phyloP scores from a whole-genome alignment of 2,113 vertebrate species.

The Oreotrochilus melanogaster region DNA sequence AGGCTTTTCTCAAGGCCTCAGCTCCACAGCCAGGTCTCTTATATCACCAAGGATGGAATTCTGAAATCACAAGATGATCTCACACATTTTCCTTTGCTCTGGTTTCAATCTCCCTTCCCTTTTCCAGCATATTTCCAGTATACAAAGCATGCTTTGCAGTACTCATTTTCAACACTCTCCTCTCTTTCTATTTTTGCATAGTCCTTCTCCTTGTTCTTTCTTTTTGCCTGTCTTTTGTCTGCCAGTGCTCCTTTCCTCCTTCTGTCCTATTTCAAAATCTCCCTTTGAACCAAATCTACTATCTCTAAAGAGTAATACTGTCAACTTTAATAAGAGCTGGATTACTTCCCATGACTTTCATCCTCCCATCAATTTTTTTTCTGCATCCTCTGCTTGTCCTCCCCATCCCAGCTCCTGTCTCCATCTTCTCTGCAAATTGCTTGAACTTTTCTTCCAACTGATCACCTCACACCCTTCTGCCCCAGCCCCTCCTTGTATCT shows the following conservation, averaged over 20 bases:
- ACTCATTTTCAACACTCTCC: neutral
- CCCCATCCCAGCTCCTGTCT: neutral
- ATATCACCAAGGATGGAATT: neutral
- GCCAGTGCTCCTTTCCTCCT: neutral
- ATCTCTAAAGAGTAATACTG: neutral
- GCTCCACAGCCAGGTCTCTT: neutral
- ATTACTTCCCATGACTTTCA: neutral
- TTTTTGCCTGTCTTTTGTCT: neutral
- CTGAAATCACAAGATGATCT: slow-evolving; percentile 3
- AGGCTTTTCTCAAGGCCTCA: neutral
- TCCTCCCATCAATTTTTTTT: neutral
- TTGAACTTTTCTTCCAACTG: neutral
- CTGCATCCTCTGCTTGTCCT: neutral
- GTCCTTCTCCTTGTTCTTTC: neutral
- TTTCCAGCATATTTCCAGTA: neutral
- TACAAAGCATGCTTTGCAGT: neutral
- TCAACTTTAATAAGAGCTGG: neutral
- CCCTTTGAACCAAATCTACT: neutral
- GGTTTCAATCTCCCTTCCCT: neutral
- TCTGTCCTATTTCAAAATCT: slow-evolving; percentile 37
- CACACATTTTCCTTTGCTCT: slow-evolving; percentile 5
- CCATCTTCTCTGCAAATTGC: neutral
- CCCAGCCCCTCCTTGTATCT: neutral
- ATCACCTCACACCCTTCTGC: neutral
- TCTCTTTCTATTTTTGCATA: neutral